A percentile compares a stretch with the other conserved stretches of the same genome.
Conservation (phyloP, 2,113 vertebrate species). For the Oxyruncus cristatus region DNA sequence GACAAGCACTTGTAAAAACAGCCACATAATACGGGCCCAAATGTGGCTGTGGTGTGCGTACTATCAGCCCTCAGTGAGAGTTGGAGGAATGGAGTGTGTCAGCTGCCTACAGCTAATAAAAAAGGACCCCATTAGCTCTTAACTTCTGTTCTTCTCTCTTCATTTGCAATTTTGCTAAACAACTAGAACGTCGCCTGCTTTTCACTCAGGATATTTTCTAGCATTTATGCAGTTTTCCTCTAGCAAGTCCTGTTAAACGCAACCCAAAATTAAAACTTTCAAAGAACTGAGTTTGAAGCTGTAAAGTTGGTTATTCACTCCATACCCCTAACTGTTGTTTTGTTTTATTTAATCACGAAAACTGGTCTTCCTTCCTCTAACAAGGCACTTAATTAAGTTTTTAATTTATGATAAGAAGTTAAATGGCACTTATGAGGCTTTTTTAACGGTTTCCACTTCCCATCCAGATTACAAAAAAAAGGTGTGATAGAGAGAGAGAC, state of each 20-base stretch:
- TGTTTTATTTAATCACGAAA: slow-evolving; percentile 77
- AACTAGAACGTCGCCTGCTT: neutral
- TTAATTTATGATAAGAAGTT: slow-evolving; percentile 78
- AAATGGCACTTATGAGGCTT: slow-evolving; percentile 70
- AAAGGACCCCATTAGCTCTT: neutral
- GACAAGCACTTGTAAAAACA: neutral
- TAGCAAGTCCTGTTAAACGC: slow-evolving; percentile 33
- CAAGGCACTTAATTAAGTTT: slow-evolving; percentile 76
- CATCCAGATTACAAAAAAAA: slow-evolving; percentile 71
- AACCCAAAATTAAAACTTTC: slow-evolving; percentile 46
- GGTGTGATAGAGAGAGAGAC: slow-evolving; percentile 60
- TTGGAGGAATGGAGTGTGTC: neutral
- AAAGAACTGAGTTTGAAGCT: slow-evolving; percentile 43
- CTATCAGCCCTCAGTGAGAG: neutral
- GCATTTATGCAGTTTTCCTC: neutral
- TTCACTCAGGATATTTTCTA: neutral
- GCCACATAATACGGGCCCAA: neutral
- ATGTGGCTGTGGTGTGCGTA: neutral
- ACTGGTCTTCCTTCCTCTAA: slow-evolving; percentile 69
- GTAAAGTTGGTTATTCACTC: slow-evolving; percentile 63
- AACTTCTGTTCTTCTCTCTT: neutral
- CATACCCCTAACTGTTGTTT: slow-evolving; percentile 73
- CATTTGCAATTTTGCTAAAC: neutral
- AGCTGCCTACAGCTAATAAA: neutral
- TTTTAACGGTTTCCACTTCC: slow-evolving; percentile 72